A percentile compares a stretch with the other conserved stretches of the same genome.
Conservation (phyloP, 2,113 vertebrate species). For the Zootoca vivipara region DNA sequence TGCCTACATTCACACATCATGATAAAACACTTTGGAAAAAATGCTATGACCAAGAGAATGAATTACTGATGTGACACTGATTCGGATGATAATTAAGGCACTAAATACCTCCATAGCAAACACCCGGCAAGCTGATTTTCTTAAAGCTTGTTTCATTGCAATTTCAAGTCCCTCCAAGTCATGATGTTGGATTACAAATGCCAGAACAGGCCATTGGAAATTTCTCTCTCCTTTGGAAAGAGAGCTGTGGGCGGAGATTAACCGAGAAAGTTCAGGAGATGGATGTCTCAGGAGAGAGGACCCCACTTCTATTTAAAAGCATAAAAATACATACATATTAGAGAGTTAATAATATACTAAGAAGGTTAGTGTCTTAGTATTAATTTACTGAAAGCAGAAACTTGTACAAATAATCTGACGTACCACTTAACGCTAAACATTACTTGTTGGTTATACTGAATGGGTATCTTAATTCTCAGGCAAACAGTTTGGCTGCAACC, state of each 20-base stretch:
- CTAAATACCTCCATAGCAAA: constrained; percentile 96
- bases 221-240: constrained; percentile 98
- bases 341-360: constrained; percentile 36
- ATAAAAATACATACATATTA: constrained; percentile 65
- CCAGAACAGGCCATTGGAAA: constrained; percentile 98
- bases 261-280: constrained; percentile 95
- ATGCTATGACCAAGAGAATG: fast-evolving
- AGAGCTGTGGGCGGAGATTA: constrained; percentile 97
- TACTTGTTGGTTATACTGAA: neutral
- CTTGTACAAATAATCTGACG: neutral
- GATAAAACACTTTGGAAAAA: neutral
- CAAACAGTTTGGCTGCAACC: neutral
- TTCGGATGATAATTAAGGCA: neutral
- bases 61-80: neutral
- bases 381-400: neutral
- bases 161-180: constrained; percentile 97
- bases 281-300: constrained; percentile 96
- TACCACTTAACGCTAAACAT: neutral
- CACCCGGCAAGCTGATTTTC: constrained; percentile 97
- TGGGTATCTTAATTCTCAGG: neutral
- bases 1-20: neutral
- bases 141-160: constrained; percentile 96
- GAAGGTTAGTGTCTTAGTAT: neutral
- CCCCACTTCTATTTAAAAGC: constrained; percentile 89
- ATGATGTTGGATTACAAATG: constrained; percentile 98